These are phyloP conservation scores for Panagrolaimus sp. DNA, from an alignment of 1,140 invertebrate species.

Conservation along the genomic window DNA sequence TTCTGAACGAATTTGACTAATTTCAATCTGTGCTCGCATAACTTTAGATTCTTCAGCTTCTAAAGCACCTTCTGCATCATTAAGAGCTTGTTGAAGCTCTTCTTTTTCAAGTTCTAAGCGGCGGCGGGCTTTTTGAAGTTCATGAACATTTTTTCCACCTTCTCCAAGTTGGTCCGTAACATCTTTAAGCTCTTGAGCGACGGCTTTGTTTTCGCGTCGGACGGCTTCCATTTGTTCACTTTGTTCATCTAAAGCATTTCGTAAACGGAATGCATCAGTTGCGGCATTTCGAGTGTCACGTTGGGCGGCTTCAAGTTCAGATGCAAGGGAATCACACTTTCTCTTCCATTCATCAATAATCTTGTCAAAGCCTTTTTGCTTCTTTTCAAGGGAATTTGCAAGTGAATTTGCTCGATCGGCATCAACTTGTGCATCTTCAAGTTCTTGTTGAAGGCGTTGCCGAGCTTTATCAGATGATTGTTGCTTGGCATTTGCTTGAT, in stretches of 20 bases:
- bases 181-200: conserved; percentile 75
- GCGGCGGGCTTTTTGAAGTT: conserved; percentile 95
- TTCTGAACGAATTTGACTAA: conserved; percentile 41
- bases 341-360: conserved; percentile 99
- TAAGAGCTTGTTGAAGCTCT: conserved; percentile 79
- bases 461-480: conserved; percentile 94
- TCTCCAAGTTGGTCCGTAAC: conserved; percentile 95
- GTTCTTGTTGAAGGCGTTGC: conserved; percentile 85
- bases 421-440: conserved; percentile 95
- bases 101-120: conserved; percentile 97
- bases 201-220: conserved; percentile 91
- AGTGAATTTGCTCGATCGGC: conserved; percentile 91
- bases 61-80: conserved; percentile 94
- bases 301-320: conserved; percentile 92
- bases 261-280: conserved; percentile 96
- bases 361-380: conserved; percentile 98
- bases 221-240: conserved; percentile 88
- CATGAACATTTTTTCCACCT: conserved; percentile 83
- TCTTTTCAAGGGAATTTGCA: conserved; percentile 90
- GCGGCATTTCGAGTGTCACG: conserved; percentile 98
- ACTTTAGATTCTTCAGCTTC: conserved; percentile 99
- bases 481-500: conserved; percentile 92
- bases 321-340: conserved; percentile 92
- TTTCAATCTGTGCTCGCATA: conserved; percentile 73
- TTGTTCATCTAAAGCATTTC: conserved; percentile 92